Percentiles rank a stretch among this genome's conserved stretches.
phyloP scores from a whole-genome alignment of 2,797 vertebrate genomes.

The Eulemur rubriventer region DNA sequence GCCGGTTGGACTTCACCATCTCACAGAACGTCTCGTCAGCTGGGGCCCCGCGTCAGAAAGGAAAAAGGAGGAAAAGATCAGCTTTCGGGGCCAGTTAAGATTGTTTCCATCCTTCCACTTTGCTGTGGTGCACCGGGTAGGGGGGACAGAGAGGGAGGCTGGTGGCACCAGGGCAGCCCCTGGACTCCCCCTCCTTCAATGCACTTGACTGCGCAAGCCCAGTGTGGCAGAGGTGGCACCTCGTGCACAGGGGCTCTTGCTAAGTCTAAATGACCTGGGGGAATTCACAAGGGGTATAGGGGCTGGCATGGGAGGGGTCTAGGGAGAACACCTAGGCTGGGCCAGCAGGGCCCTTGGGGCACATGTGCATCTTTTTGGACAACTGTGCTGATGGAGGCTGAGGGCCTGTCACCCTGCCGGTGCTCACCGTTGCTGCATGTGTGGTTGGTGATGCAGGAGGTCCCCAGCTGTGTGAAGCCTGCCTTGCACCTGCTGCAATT shows the following conservation, averaged over 20 bases:
- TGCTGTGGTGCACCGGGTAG: not conserved
- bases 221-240: not conserved
- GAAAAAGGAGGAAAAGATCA: conserved; percentile 54
- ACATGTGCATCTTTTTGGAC: not conserved
- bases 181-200: not conserved
- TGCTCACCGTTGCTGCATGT: conserved; percentile 93
- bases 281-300: fast-evolving
- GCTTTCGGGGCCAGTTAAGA: not conserved
- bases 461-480: conserved; percentile 89
- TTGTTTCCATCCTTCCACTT: not conserved
- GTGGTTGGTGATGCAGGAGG: conserved; percentile 90
- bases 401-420: no score
- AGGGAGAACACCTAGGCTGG: not conserved
- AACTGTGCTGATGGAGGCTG: not conserved
- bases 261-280: not conserved
- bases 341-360: fast-evolving
- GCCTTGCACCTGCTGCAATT: conserved; percentile 90
- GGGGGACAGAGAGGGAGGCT: not conserved
- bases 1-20: conserved; percentile 94
- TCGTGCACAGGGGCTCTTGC: not conserved
- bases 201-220: not conserved
- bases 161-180: not conserved
- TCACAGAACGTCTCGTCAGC: conserved; percentile 94
- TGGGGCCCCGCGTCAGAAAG: conserved; percentile 70
- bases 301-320: no score